A percentile compares a stretch with the other conserved stretches of the same genome.
phyloP scores from a whole-genome alignment of 2,888 invertebrate species.

The Anodontia alba region DNA sequence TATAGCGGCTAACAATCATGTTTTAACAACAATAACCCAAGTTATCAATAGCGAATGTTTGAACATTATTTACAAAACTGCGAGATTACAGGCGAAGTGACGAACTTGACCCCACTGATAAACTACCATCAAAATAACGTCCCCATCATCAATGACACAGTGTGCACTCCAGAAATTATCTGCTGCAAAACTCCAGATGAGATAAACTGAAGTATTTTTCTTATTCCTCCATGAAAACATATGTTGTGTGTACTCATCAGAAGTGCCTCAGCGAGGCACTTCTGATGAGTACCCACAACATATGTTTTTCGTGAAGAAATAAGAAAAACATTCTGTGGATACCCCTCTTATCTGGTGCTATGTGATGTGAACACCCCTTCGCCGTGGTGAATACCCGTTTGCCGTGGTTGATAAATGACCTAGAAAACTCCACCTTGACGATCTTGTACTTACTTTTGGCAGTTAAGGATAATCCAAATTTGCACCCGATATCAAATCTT shows the following conservation, averaged over 20 bases:
- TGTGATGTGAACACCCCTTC: no score
- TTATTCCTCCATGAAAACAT: no score
- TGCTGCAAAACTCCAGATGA: no score
- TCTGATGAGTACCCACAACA: no score
- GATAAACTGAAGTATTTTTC: no score
- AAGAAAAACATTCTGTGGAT: no score
- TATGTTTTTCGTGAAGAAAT: no score
- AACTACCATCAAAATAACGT: conserved; percentile 13
- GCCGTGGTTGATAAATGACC: background rate
- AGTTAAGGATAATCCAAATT: background rate
- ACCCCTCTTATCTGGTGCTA: no score
- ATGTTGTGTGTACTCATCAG: no score
- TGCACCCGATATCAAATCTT: background rate
- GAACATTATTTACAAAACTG: conserved; percentile 17
- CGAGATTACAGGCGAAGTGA: conserved; percentile 12
- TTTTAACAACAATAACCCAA: conserved; percentile 9
- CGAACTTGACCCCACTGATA: conserved; percentile 13
- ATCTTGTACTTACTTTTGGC: background rate
- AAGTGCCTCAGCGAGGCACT: no score
- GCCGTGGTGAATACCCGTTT: no score
- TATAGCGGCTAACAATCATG: conserved; percentile 11
- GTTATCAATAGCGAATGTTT: conserved; percentile 17
- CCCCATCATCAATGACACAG: conserved; percentile 9
- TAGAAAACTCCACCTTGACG: background rate
- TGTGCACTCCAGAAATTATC: no score